Conservation (phyloP, 1,140 invertebrate species). For the Lasaia peninsularis region DNA sequence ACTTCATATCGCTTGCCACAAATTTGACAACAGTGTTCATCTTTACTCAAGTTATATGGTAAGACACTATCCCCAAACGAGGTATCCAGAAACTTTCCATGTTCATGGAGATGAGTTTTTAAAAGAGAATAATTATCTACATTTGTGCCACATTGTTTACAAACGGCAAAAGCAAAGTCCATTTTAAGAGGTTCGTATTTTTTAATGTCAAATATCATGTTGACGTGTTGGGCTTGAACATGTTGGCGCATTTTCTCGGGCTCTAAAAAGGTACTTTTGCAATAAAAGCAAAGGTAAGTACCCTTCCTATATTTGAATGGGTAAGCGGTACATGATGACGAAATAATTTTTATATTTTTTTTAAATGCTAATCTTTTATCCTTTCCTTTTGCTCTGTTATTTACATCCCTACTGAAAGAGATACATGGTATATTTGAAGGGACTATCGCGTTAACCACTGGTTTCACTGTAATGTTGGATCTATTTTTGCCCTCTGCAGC, state of each 20-base stretch:
- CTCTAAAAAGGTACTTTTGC: slow-evolving; percentile 55
- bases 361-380: slow-evolving; percentile 50
- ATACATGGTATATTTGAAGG: not conserved
- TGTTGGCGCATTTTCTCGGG: slow-evolving; percentile 60
- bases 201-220: slow-evolving; percentile 42
- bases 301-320: slow-evolving; percentile 68
- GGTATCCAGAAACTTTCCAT: slow-evolving; percentile 49
- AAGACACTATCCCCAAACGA: slow-evolving; percentile 53
- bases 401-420: not conserved
- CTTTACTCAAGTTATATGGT: slow-evolving; percentile 58
- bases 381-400: slow-evolving; percentile 33
- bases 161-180: slow-evolving; percentile 49
- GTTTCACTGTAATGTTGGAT: not conserved
- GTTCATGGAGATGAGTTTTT: slow-evolving; percentile 51
- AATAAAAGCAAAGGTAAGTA: slow-evolving; percentile 59
- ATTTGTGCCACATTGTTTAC: slow-evolving; percentile 49
- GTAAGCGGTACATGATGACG: slow-evolving; percentile 54
- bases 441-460: not conserved
- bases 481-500: not conserved
- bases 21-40: slow-evolving; percentile 56
- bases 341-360: slow-evolving; percentile 57
- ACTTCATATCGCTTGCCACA: slow-evolving; percentile 64
- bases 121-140: slow-evolving; percentile 46
- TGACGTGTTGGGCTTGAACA: slow-evolving; percentile 40
- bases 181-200: slow-evolving; percentile 70